phyloP scores from a whole-genome alignment of 2,113 vertebrate genomes.

The Lampris incognitus region DNA sequence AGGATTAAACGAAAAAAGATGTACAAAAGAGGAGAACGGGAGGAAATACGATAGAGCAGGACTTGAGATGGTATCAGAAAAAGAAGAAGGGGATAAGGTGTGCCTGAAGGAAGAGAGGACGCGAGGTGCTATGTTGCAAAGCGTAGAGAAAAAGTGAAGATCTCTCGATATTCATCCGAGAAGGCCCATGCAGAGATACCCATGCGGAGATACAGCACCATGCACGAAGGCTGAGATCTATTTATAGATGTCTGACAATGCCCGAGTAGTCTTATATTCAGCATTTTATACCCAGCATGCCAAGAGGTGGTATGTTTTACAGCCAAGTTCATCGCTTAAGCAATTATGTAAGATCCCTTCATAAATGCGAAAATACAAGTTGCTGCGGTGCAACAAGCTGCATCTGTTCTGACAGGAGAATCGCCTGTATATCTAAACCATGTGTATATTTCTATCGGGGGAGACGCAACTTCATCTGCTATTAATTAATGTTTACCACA shows the following conservation, averaged over 20 bases:
- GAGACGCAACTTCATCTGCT: no score
- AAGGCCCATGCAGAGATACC: neutral
- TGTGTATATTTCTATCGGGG: no score
- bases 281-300: neutral
- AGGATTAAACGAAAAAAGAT: neutral
- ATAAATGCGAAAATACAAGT: no score
- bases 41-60: neutral
- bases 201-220: neutral
- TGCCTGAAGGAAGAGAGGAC: neutral
- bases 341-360: neutral
- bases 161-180: neutral
- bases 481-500: no score
- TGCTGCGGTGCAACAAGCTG: no score
- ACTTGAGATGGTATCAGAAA: neutral
- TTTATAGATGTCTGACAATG: neutral
- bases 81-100: neutral
- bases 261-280: neutral
- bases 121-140: neutral
- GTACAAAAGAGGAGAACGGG: conserved; percentile 2
- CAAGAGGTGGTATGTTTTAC: neutral
- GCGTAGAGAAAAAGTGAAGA: neutral
- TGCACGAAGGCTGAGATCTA: neutral
- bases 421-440: no score
- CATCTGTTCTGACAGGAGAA: no score
- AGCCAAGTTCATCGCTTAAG: neutral